Conservation (phyloP, 2,797 vertebrate genomes). For the Eulemur coronatus region DNA sequence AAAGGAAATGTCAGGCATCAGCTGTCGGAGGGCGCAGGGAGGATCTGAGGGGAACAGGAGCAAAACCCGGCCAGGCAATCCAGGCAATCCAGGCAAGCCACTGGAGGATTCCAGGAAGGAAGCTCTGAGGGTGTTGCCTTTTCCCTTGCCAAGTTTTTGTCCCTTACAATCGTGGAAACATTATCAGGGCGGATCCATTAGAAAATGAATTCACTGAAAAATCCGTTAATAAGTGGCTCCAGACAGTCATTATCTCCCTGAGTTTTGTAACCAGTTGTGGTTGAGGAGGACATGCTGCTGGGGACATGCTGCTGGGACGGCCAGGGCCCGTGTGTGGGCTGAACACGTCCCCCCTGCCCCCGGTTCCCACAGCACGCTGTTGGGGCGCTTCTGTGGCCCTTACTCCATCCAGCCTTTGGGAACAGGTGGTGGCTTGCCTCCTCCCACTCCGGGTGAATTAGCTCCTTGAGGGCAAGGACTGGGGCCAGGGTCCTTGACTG, state of each 20-base stretch:
- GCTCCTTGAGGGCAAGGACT: neutral
- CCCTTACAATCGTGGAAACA: slow-evolving; percentile 22
- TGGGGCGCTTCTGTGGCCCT: neutral
- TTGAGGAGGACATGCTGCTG: neutral
- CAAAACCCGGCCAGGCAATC: neutral
- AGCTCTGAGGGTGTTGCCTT: slow-evolving; percentile 41
- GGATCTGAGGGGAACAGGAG: neutral
- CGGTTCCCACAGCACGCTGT: too few relatives aligned
- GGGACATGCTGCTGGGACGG: neutral
- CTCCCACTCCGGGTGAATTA: neutral
- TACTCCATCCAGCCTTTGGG: neutral
- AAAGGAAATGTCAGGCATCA: neutral
- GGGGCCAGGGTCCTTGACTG: neutral
- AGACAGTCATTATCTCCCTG: neutral
- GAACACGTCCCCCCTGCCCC: neutral
- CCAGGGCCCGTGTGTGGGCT: neutral
- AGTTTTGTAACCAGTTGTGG: neutral
- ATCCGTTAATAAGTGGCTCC: neutral
- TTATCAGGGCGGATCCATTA: slow-evolving; percentile 29
- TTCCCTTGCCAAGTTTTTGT: slow-evolving; percentile 46
- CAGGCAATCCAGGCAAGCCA: neutral
- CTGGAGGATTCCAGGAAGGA: slow-evolving; percentile 52
- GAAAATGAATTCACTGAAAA: neutral
- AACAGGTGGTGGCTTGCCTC: neutral
- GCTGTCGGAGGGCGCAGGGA: neutral